These are phyloP conservation scores for Ibidorhyncha struthersii DNA, from an alignment of 2,113 vertebrate species.

Conservation along the genomic window DNA sequence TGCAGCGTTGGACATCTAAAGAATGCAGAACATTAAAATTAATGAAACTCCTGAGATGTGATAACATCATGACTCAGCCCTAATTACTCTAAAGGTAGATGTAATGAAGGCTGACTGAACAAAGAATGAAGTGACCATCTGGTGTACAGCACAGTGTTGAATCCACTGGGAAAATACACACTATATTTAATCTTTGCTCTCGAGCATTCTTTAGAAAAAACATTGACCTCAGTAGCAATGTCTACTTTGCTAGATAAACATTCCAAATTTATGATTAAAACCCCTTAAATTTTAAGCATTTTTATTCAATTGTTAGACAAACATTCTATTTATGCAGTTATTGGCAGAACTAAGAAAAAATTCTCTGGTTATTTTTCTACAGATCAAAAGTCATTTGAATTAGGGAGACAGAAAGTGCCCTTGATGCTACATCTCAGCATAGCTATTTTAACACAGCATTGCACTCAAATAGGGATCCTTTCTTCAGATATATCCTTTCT, in stretches of 20 bases:
- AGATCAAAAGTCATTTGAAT: not conserved
- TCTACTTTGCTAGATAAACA: constrained; percentile 52
- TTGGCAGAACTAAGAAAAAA: not conserved
- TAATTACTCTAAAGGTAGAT: not conserved
- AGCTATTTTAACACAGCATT: not conserved
- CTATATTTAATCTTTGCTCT: constrained; percentile 48
- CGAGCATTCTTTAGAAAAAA: constrained; percentile 50
- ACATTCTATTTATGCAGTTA: not conserved
- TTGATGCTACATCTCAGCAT: not conserved
- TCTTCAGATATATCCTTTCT: not conserved
- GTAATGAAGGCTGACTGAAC: not conserved
- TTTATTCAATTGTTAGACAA: not conserved
- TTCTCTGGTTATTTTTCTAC: not conserved
- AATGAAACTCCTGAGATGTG: not conserved
- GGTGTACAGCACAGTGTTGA: not conserved
- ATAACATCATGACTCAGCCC: not conserved
- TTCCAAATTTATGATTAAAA: constrained; percentile 49
- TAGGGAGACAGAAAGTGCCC: not conserved
- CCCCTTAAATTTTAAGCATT: not conserved
- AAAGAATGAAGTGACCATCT: not conserved
- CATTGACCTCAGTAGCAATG: constrained; percentile 52
- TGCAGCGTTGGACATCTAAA: not conserved
- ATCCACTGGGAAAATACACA: constrained; percentile 51
- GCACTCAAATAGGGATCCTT: not conserved
- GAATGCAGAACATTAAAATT: not conserved